phyloP scores from a whole-genome alignment of 2,797 vertebrate species.

The Bovichtus diacanthus region DNA sequence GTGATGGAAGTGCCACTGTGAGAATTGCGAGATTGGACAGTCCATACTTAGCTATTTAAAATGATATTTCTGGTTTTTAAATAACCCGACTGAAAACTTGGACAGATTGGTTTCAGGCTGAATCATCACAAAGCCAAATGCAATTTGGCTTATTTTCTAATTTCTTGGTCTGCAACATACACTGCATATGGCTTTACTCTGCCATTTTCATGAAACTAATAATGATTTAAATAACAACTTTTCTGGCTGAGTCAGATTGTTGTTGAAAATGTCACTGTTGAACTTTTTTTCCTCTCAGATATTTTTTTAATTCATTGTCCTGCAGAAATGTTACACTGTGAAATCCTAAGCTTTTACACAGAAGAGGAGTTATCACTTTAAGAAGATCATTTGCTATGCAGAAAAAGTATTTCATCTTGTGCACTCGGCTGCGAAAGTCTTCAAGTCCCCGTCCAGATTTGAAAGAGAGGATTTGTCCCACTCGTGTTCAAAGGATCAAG shows the following conservation, averaged over 20 bases:
- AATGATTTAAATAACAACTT: constrained; percentile 55
- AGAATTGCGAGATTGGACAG: constrained; percentile 18
- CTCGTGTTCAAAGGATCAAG: constrained; percentile 65
- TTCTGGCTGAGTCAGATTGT: constrained; percentile 47
- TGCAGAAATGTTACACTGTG: constrained; percentile 16
- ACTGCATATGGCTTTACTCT: constrained; percentile 43
- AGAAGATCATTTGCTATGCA: constrained; percentile 59
- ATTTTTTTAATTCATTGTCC: constrained; percentile 25
- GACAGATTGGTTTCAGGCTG: constrained; percentile 61
- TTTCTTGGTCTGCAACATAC: constrained; percentile 62
- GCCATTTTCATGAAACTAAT: constrained; percentile 51
- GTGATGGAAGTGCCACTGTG: constrained; percentile 28
- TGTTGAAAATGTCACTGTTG: constrained; percentile 55
- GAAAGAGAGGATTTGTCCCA: constrained; percentile 72
- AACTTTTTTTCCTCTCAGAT: constrained; percentile 27
- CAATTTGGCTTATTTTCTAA: constrained; percentile 68
- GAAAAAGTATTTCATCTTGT: constrained; percentile 55
- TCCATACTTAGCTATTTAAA: constrained; percentile 43
- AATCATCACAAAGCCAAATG: constrained; percentile 66
- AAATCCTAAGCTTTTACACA: constrained; percentile 48
- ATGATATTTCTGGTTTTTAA: constrained; percentile 47
- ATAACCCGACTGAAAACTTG: constrained; percentile 49
- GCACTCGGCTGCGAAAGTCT: constrained; percentile 45
- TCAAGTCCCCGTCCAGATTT: constrained; percentile 62
- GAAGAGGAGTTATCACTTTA: constrained; percentile 58